Conservation (phyloP, 2,113 vertebrate genomes). For the Perccottus glenii region DNA sequence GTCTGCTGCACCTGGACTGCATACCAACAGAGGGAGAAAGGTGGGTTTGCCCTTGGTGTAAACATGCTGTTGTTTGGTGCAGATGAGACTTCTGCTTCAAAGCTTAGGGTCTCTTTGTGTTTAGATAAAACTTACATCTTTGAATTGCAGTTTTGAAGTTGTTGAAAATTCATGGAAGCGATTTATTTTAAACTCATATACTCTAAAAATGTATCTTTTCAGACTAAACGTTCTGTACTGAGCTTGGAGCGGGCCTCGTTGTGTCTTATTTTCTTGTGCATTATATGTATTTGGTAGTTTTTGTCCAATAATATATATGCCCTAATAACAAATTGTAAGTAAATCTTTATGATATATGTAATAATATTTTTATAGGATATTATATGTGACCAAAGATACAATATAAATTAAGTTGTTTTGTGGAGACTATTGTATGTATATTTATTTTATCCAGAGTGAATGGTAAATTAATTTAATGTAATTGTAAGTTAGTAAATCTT, state of each 20-base stretch:
- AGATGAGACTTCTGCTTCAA: conserved; percentile 44
- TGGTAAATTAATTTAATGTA: conserved; percentile 16
- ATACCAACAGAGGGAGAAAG: conserved; percentile 51
- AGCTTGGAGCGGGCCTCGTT: background rate
- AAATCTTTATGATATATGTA: conserved; percentile 1
- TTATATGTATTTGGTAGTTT: conserved; percentile 14
- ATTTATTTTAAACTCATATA: conserved; percentile 24
- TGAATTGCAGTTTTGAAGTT: conserved; percentile 25
- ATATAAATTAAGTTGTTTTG: conserved; percentile 20
- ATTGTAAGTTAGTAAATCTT: background rate
- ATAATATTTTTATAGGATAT: conserved; percentile 12
- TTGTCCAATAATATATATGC: background rate
- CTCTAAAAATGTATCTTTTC: too few species aligned
- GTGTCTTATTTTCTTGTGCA: conserved; percentile 4
- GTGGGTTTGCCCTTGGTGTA: conserved; percentile 53
- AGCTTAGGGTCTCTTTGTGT: conserved; percentile 55
- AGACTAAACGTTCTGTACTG: too few species aligned
- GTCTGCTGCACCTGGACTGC: conserved; percentile 43
- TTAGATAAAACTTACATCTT: conserved; percentile 37
- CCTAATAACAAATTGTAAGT: background rate
- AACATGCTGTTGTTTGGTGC: conserved; percentile 46
- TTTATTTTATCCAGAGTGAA: background rate
- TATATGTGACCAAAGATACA: conserved; percentile 49
- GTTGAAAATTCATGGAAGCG: conserved; percentile 33
- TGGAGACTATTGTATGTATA: conserved; percentile 1